Conservation (phyloP, 2,113 vertebrate species). For the Hyla sarda region DNA sequence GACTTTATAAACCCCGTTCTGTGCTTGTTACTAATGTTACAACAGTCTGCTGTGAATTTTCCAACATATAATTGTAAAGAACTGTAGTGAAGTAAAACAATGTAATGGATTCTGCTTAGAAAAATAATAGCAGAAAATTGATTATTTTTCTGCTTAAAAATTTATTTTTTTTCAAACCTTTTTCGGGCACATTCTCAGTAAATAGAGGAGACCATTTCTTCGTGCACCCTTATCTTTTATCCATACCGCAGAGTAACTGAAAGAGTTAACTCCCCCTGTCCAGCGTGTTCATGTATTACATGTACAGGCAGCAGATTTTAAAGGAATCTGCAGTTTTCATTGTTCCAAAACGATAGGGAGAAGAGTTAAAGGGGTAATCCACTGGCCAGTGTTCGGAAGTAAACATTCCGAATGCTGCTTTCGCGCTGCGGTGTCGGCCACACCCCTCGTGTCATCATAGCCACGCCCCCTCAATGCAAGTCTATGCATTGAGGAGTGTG, state of each 20-base stretch:
- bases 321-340: not conserved
- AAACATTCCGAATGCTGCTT: too few species aligned
- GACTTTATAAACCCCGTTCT: not conserved
- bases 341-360: too few species aligned
- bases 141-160: not conserved
- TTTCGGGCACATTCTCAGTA: not conserved
- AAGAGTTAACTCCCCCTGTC: not conserved
- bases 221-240: not conserved
- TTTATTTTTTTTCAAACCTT: too few species aligned
- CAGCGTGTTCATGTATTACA: not conserved
- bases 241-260: not conserved
- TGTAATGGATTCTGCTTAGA: not conserved
- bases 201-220: not conserved
- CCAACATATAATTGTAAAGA: not conserved
- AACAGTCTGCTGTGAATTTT: too few species aligned
- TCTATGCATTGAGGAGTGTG: too few species aligned
- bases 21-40: not conserved
- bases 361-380: too few species aligned
- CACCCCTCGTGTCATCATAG: too few species aligned
- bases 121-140: not conserved
- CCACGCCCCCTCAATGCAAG: too few species aligned
- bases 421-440: too few species aligned
- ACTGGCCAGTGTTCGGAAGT: too few species aligned
- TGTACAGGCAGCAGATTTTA: not conserved
- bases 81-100: not conserved